Conservation (phyloP, 2,113 vertebrate species). For the Sporophila hypoxantha region DNA sequence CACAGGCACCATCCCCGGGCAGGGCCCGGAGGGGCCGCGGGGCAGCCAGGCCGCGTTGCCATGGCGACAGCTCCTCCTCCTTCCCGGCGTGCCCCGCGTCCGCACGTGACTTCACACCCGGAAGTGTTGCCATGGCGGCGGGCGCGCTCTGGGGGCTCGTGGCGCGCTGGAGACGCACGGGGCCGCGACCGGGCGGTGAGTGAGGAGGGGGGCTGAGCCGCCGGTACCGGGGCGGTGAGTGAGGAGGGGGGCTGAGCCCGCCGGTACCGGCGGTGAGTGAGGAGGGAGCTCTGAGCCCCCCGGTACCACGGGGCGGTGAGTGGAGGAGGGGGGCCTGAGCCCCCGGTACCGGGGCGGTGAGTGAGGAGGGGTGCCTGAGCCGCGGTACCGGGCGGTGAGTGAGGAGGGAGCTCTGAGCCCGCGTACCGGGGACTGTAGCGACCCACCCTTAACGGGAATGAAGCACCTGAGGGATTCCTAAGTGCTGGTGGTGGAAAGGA, state of each 20-base stretch:
- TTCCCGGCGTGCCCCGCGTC: background rate
- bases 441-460: too few species aligned
- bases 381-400: background rate
- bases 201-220: background rate
- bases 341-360: too few species aligned
- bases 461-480: background rate
- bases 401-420: too few species aligned
- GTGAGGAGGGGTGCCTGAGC: background rate
- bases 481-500: background rate
- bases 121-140: conserved; percentile 71
- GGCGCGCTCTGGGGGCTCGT: conserved; percentile 60
- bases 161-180: conserved; percentile 81
- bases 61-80: background rate
- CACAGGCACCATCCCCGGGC: too few species aligned
- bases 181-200: conserved; percentile 89
- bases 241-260: too few species aligned
- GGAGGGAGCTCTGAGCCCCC: accelerated
- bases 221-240: background rate
- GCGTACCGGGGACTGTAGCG: accelerated
- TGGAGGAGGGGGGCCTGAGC: too few species aligned
- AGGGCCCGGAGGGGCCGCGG: too few species aligned
- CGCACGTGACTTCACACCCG: accelerated
- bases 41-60: background rate
- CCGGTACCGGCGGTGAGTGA: too few species aligned
- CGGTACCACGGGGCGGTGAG: background rate